Conservation (phyloP, 2,888 invertebrate species). For the Ommatoiulus sabulosus region DNA sequence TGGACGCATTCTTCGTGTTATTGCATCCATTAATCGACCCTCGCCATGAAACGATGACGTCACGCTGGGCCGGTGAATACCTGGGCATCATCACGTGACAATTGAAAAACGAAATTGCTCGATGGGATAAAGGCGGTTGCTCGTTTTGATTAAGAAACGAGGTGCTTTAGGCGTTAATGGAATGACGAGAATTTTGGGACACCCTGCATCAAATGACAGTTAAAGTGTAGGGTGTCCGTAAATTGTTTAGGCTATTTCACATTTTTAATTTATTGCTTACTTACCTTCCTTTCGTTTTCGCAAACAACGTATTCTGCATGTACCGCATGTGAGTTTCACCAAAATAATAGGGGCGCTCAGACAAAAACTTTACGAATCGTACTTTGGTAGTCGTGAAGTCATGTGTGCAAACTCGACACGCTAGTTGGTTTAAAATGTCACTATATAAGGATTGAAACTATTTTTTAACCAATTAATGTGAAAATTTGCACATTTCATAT, state of each 20-base stretch:
- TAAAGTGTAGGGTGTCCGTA: neutral
- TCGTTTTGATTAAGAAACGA: neutral
- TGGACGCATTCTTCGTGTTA: neutral
- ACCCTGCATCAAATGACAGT: neutral
- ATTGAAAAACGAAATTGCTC: neutral
- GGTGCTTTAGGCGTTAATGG: neutral
- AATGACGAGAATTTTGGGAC: neutral
- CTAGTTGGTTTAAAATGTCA: too few species aligned
- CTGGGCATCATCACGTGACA: neutral
- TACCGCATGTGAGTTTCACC: too few species aligned
- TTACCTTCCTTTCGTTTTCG: too few species aligned
- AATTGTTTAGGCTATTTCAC: neutral
- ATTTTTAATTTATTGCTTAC: neutral
- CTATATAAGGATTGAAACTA: too few species aligned
- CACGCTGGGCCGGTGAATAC: neutral
- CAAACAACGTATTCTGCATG: too few species aligned
- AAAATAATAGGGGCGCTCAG: too few species aligned
- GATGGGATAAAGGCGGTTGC: neutral
- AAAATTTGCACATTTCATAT: too few species aligned
- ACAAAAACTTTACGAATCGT: too few species aligned
- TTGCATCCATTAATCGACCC: slow-evolving; percentile 17
- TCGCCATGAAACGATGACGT: neutral
- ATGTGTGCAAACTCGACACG: too few species aligned
- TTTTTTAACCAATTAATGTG: too few species aligned
- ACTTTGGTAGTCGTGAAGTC: too few species aligned